Base-by-base conservation (phyloP, 2,113 vertebrate genomes). In the Cephalopholis sonnerati region DNA sequence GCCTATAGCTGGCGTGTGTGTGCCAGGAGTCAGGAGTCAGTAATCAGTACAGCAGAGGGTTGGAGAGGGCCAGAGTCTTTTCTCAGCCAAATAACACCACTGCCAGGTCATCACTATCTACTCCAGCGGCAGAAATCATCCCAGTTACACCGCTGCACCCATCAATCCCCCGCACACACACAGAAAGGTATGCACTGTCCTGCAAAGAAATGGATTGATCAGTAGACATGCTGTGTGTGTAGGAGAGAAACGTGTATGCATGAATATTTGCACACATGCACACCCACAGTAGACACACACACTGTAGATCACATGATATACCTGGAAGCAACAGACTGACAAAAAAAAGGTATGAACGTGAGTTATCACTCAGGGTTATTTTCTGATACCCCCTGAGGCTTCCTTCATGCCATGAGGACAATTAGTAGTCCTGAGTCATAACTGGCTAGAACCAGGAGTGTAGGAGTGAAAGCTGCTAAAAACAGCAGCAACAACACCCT, bases 391-490 rank as follows among this genome's bases (percentile, higher is more conserved):
- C 84, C 66, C 41, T n/a, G 71, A 87, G 88, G 86, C 75, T 85
- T 85, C 81, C 79, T 91, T 86, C 62, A 82, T 82, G 79, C 74
- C 71, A 90, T 69, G n/a, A 89, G 90, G 92, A 89, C 89, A 93
- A 91, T 93, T 90, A 91, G 80, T 85, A 89, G 84, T 85, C 88
- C 84, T 90, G 90, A 91, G 86, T 93, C 91, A 93, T 91, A 72
- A 82, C 89, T 85, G 81, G 90, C 86, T 91, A 54, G 61, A 89
- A 90, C 69, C 63, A 76, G 70, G 72, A 80, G 87, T 86, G 92
- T 90, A 89, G 91, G 93, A 93, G 93, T 92, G 89, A 92, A 89
- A 84, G 65, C 85, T 85, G 84, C 89, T 92, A 91, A 89, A 91
- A 92, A 91, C 90, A 87, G 91, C 79, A 87, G 82, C 87, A 89